phyloP scores from a whole-genome alignment of 2,888 invertebrate species.

The Steinernema carpocapsae region DNA sequence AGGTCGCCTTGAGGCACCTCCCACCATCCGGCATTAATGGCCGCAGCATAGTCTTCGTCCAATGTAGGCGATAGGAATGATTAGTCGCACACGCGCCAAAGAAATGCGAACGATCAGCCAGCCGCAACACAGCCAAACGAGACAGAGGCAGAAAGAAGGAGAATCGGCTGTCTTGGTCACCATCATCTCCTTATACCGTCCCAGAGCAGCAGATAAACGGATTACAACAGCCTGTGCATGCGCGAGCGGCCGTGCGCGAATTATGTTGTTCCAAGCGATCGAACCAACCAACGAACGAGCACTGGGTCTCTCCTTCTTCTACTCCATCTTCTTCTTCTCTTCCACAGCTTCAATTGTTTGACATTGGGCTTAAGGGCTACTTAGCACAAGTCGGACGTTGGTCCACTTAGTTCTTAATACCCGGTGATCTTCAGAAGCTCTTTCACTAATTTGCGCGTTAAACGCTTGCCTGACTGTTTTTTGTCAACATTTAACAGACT shows the following conservation, averaged over 20 bases:
- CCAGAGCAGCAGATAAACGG: slow-evolving; percentile 25
- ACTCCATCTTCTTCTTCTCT: neutral
- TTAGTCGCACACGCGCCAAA: slow-evolving; percentile 4
- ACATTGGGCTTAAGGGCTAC: slow-evolving; percentile 26
- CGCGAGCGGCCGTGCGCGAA: neutral
- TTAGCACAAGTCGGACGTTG: slow-evolving; percentile 20
- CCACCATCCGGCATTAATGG: too few relatives aligned
- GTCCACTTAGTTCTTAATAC: slow-evolving; percentile 13
- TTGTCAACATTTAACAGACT: too few relatives aligned
- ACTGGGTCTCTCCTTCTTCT: neutral
- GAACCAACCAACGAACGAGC: too few relatives aligned
- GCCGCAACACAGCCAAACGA: neutral
- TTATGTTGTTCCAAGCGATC: slow-evolving; percentile 18
- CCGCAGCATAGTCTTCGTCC: too few relatives aligned
- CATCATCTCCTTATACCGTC: slow-evolving; percentile 2
- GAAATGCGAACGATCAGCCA: neutral
- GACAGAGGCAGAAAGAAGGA: slow-evolving; percentile 7
- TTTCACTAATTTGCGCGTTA: slow-evolving; percentile 6
- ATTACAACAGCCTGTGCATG: slow-evolving; percentile 23
- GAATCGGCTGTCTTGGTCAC: too few relatives aligned
- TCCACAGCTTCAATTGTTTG: slow-evolving; percentile 21
- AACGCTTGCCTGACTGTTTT: too few relatives aligned
- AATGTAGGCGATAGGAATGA: neutral
- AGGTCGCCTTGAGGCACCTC: slow-evolving; percentile 5
- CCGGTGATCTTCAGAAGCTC: slow-evolving; percentile 1